A percentile compares a stretch with the other conserved stretches of the same genome.
Evolutionary conservation across 1,140 invertebrate genomes (phyloP).

Genomic region (Drosophila mojavensis): DNA sequence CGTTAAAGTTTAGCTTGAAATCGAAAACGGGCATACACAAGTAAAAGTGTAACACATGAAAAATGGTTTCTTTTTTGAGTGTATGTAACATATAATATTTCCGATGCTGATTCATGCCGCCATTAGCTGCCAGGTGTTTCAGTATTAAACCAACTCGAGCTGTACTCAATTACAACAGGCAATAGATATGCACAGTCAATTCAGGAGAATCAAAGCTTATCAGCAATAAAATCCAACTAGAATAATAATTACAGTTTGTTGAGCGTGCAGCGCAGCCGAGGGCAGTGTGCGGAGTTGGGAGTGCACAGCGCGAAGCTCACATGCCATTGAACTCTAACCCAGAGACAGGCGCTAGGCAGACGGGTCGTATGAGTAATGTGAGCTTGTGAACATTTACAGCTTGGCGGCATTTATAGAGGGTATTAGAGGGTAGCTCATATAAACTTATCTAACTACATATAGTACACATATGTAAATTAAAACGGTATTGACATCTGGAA

Average conservation of each 20-base stretch:
- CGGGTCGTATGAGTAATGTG: slow-evolving; percentile 58
- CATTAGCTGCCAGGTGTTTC: slow-evolving; percentile 7
- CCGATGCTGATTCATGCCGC: background rate
- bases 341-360: slow-evolving; percentile 30
- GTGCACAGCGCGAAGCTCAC: background rate
- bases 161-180: background rate
- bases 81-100: background rate
- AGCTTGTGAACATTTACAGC: slow-evolving; percentile 43
- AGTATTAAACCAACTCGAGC: background rate
- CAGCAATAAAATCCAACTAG: slow-evolving; percentile 7
- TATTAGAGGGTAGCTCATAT: background rate
- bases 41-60: background rate
- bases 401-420: slow-evolving; percentile 32
- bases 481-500: too few species aligned
- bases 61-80: too few species aligned
- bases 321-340: slow-evolving; percentile 68
- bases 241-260: slow-evolving; percentile 22
- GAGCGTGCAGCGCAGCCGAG: background rate
- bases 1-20: background rate
- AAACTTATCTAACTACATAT: too few species aligned
- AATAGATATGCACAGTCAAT: background rate
- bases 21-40: background rate
- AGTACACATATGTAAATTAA: too few species aligned
- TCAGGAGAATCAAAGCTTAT: slow-evolving; percentile 4
- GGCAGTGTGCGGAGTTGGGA: background rate